Evolutionary conservation across 2,888 invertebrate genomes (phyloP), one percentile per base, ranked within the genome.

Genomic region (Diarsia brunnea): DNA sequence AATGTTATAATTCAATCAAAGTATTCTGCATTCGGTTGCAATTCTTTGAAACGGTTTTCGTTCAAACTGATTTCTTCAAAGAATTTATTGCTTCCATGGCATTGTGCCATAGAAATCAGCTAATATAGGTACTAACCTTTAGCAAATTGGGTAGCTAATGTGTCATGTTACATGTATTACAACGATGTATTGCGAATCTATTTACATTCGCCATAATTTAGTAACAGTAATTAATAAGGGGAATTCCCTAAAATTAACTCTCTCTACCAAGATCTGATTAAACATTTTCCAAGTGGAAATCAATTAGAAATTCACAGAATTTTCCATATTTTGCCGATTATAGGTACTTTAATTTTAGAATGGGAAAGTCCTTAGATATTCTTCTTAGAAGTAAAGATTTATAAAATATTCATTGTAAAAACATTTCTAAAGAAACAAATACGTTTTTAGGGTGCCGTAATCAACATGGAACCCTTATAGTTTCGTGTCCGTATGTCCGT

Each of bases 1-100:
- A 84, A 79, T 63, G 60, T 79, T 55, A 78, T 83, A 83, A 80
- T 83, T 80, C 63, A 80, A 83, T 82, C 69, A 77, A 58, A 77
- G 53, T 77, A 72, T 83, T 83, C 47, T 78, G 60, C 69, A 79
- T 82, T 55, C 31, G 31, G 49, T 55, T 19, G 61, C 66, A 63
- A 67, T 81, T 63, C 75, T 81, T 75, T 61, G 27, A 60, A 81
- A 61, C 24, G 38, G 21, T 61, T 78, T 53, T n/a, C 24, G 10
- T 53, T 53, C 10, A 47, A 21, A 74, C 38, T 47, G 19, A 38
- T 78, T 60, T 27, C 51, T 60, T 51, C 5, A n/a, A 60, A 79
- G 1, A 61, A 71, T 60, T 60, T 45, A 51, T 70, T 60, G 10
- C 31, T 11, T 21, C 21, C 11, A 19, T n/a, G n/a, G n/a, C n/a